These are phyloP conservation scores for Mus minutoides DNA, from an alignment of 2,797 vertebrate genomes.

Conservation along the genomic window DNA sequence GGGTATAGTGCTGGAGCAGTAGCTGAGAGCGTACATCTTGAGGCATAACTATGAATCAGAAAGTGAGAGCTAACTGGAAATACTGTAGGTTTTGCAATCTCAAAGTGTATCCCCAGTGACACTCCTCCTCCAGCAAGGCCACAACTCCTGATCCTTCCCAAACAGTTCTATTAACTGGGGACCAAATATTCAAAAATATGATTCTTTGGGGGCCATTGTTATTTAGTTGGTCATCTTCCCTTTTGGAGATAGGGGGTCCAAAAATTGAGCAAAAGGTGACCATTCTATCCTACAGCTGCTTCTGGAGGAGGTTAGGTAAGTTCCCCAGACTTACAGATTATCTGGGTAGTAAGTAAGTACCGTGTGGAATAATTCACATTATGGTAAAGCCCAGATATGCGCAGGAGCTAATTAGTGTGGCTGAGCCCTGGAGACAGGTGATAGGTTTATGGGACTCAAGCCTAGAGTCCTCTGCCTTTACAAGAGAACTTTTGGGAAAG, in stretches of 20 bases:
- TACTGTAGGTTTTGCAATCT: neutral
- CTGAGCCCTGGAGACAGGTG: neutral
- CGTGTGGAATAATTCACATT: neutral
- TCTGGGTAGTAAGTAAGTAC: neutral
- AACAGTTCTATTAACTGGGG: neutral
- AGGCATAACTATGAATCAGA: neutral
- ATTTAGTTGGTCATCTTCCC: neutral
- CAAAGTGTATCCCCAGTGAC: neutral
- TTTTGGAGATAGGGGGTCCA: neutral
- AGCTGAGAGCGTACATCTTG: neutral
- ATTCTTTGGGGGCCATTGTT: neutral
- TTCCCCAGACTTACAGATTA: neutral
- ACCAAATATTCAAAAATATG: neutral
- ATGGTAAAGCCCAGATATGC: neutral
- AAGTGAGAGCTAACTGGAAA: neutral
- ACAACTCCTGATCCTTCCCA: neutral
- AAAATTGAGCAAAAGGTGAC: neutral
- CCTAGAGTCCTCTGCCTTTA: neutral
- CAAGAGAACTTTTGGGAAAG: slow-evolving; percentile 50
- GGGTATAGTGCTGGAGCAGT: neutral
- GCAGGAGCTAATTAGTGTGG: accelerated
- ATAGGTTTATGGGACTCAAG: neutral
- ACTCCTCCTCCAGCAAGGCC: neutral
- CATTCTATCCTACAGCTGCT: neutral
- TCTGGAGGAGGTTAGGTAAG: neutral